phyloP scores from a whole-genome alignment of 2,888 invertebrate genomes.

The Tipula unca region DNA sequence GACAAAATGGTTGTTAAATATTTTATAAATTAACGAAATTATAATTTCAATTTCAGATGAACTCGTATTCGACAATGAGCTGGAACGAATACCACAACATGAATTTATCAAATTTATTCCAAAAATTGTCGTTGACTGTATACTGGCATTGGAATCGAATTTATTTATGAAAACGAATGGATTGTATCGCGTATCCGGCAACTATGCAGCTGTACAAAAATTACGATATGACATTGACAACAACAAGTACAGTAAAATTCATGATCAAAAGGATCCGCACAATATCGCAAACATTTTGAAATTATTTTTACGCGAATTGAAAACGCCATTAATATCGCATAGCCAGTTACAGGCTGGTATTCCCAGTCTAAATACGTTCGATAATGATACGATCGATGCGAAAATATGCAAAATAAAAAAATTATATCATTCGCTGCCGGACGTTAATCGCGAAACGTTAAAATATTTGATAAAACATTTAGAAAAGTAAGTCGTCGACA shows the following conservation, averaged over 20 bases:
- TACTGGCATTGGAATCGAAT: background rate
- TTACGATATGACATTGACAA: background rate
- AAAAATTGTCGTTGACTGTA: background rate
- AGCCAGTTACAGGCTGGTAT: background rate
- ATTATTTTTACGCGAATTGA: slow-evolving; percentile 19
- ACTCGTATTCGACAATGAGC: background rate
- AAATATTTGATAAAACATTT: slow-evolving; percentile 19
- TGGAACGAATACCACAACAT: slow-evolving; percentile 2
- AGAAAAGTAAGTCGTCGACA: background rate
- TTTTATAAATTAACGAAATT: too few relatives aligned
- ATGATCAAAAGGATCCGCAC: slow-evolving; percentile 17
- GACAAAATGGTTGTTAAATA: too few relatives aligned
- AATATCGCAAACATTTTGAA: background rate
- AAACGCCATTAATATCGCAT: background rate
- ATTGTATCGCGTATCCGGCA: slow-evolving; percentile 15
- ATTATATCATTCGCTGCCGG: background rate
- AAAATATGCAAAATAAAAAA: slow-evolving; percentile 14
- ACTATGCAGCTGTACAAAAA: background rate
- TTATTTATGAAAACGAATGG: background rate
- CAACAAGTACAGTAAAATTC: background rate
- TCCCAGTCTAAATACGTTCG: background rate
- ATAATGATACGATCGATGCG: background rate
- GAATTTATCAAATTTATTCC: background rate
- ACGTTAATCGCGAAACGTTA: background rate
- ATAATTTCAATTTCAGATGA: too few relatives aligned